These are phyloP conservation scores for Eristalinus sepulchralis DNA, from an alignment of 2,888 invertebrate species.

Conservation along the genomic window DNA sequence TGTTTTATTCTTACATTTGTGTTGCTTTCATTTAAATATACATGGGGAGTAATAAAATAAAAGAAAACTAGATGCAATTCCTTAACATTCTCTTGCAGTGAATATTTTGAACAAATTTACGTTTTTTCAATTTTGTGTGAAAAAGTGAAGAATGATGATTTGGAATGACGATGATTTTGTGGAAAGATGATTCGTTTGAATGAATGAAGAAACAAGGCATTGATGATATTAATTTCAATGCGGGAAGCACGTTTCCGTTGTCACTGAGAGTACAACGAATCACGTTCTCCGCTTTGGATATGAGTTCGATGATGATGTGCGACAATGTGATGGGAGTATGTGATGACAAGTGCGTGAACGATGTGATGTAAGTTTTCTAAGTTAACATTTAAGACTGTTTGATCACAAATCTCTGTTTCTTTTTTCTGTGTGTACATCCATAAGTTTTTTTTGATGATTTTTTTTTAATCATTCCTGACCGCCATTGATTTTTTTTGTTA, in stretches of 20 bases:
- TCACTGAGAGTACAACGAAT: not conserved
- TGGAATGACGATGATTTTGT: conserved; percentile 63
- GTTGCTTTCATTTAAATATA: conserved; percentile 65
- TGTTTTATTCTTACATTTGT: conserved; percentile 69
- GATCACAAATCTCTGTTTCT: not conserved
- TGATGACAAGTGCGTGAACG: conserved; percentile 10
- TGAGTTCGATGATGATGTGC: conserved; percentile 16
- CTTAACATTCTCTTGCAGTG: not conserved
- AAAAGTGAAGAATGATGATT: not conserved
- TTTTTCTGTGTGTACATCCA: not conserved
- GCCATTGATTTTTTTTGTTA: conserved; percentile 14
- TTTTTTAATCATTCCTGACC: conserved; percentile 5
- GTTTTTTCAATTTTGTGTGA: not conserved
- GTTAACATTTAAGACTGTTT: conserved; percentile 44
- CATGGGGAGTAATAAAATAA: conserved; percentile 60
- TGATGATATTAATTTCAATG: conserved; percentile 3
- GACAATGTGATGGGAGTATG: conserved; percentile 17
- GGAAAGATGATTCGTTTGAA: conserved; percentile 50
- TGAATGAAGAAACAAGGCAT: not conserved
- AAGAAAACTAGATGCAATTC: not conserved
- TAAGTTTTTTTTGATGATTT: not conserved
- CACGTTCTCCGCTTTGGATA: not conserved
- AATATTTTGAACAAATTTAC: not conserved
- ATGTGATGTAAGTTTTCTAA: not conserved
- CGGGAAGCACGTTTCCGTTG: not conserved